Evolutionary conservation across 2,888 invertebrate genomes (phyloP), one percentile per base, ranked within the genome.

Genomic region (Crocallis elinguaria): DNA sequence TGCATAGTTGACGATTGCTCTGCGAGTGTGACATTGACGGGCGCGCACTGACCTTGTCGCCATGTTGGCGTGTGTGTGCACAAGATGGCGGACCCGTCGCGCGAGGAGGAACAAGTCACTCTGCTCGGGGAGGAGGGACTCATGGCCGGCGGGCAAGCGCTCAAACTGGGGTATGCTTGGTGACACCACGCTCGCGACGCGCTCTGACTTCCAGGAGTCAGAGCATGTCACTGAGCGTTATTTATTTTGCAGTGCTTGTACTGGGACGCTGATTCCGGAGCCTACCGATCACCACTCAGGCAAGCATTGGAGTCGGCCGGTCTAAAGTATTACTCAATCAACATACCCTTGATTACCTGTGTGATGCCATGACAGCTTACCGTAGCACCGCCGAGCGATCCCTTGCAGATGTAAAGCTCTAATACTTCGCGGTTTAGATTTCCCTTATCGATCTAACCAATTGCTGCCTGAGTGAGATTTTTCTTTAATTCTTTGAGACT

Each of bases 31-130:
- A 92, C 92, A 92, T 92, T 94, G 94, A 93, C 93, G 94, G 95
- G 94, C 92, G 93, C 88, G 89, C 90, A 90, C 88, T 93, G 90
- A 92, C 92, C 87, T 92, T 93, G 89, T 69, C 85, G 88, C 92
- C 86, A 84, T 86, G 70, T 77, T 79, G 90, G 87, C 86, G 77
- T 79, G 70, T 85, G 79, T 93, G 93, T 93, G 81, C 92, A 94
- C 93, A 98, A 98, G 96, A 98, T 98, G 97, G 98, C 98, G 92
- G 98, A 98, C 92, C 97, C 98, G 85, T 96, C 96, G 88, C 95
- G 97, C 82, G 98, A 98, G 92, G 97, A 98, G 93, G 97, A 98
- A 92, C 98, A 97, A 92, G 96, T 98, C 82, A 98, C 98, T 77
- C 95, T 99, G 84, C 95, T 99, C 86, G 98, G 98, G 89, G 98